Evolutionary conservation across 1,140 invertebrate genomes (phyloP).

Genomic region (Zaprionus nigranus): DNA sequence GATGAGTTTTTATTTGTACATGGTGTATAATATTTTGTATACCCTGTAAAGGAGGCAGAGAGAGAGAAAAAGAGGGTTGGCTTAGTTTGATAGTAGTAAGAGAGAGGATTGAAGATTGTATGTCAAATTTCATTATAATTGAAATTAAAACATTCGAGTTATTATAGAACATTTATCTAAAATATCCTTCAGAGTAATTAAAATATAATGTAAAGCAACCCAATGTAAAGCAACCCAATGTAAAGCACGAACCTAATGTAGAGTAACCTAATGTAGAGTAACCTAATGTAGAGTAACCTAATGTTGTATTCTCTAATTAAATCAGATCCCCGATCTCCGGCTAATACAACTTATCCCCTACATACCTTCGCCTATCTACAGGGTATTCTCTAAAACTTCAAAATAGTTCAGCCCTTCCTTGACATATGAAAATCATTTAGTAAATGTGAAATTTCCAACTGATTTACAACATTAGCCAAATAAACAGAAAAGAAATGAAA

Average conservation of each 20-base stretch:
- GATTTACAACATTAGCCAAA: slow-evolving; percentile 40
- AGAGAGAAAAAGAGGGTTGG: not conserved
- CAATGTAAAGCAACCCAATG: no score
- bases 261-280: no score
- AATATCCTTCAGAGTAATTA: no score
- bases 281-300: no score
- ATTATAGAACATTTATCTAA: no score
- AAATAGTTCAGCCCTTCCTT: not conserved
- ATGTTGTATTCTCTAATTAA: not conserved
- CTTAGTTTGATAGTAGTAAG: no score
- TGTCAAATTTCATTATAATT: no score
- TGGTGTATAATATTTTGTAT: slow-evolving; percentile 6
- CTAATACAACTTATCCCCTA: not conserved
- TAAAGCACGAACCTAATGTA: no score
- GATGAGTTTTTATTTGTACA: slow-evolving; percentile 45
- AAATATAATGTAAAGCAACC: no score
- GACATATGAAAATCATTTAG: slow-evolving; percentile 53
- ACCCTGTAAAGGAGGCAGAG: not conserved
- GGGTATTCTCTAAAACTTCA: not conserved
- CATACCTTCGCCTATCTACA: not conserved
- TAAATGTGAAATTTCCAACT: slow-evolving; percentile 50
- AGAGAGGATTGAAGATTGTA: no score
- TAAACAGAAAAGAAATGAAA: not conserved
- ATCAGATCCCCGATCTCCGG: not conserved
- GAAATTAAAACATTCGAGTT: no score